Percentiles rank a stretch among this genome's conserved stretches.
These are phyloP conservation scores for Zaprionus obscuricornis DNA, from an alignment of 2,888 invertebrate species.

Conservation along the genomic window DNA sequence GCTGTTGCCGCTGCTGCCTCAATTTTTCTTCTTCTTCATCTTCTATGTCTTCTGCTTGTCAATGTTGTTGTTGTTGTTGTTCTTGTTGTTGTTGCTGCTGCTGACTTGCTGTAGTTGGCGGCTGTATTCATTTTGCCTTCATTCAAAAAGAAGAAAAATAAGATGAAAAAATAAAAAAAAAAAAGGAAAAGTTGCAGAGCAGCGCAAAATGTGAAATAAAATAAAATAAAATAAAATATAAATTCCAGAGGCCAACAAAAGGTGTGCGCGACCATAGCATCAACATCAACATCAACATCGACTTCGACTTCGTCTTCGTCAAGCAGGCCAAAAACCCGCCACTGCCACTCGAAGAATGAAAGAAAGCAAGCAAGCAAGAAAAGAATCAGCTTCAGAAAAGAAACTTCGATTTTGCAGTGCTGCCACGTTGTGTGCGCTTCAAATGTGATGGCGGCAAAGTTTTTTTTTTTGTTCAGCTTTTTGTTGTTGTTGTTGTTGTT, in stretches of 20 bases:
- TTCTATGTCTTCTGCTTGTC: too few species aligned
- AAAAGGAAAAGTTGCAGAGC: too few species aligned
- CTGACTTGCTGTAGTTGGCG: too few species aligned
- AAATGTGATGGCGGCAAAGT: constrained; percentile 37
- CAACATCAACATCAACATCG: too few species aligned
- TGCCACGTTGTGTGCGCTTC: constrained; percentile 16
- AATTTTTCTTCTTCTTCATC: too few species aligned
- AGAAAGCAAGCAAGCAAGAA: background rate
- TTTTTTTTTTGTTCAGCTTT: too few species aligned
- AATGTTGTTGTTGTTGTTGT: constrained; percentile 1
- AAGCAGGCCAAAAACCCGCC: background rate
- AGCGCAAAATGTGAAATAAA: constrained; percentile 54
- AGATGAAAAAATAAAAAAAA: too few species aligned
- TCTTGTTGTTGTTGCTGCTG: background rate
- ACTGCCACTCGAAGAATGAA: background rate
- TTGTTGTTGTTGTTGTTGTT: too few species aligned
- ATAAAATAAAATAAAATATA: constrained; percentile 53
- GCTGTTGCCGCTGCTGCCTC: too few species aligned
- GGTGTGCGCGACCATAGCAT: constrained; percentile 44
- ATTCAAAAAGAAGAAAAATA: constrained; percentile 14
- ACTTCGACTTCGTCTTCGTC: background rate
- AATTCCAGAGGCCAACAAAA: constrained; percentile 58
- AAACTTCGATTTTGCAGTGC: constrained; percentile 34
- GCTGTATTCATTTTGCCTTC: constrained; percentile 13
- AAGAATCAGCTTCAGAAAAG: too few species aligned